phyloP scores from a whole-genome alignment of 2,888 invertebrate species.

The Frankliniella fusca region DNA sequence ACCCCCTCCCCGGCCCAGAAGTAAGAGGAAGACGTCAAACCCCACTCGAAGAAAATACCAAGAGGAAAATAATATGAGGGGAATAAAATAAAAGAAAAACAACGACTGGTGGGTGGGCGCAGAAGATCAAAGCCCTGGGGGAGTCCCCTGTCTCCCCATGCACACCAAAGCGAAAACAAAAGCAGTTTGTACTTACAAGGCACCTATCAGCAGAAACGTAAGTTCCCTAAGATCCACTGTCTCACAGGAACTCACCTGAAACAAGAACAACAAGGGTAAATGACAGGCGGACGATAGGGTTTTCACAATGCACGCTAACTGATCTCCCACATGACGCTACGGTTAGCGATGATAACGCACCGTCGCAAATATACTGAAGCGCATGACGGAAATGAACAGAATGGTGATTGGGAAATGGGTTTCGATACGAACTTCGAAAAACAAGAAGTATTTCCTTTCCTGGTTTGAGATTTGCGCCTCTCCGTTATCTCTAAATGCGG shows the following conservation, averaged over 20 bases:
- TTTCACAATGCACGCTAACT: background rate
- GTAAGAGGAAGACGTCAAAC: background rate
- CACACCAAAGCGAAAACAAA: background rate
- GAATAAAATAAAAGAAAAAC: background rate
- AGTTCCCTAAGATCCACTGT: conserved; percentile 23
- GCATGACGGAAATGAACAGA: background rate
- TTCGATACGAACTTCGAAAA: background rate
- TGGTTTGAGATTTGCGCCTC: too few species aligned
- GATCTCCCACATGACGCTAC: background rate
- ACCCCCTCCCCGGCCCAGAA: background rate
- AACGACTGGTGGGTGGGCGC: background rate
- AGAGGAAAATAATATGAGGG: background rate
- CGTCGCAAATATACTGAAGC: background rate
- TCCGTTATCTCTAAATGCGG: too few species aligned
- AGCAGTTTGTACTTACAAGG: conserved; percentile 22
- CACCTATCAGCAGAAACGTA: conserved; percentile 26
- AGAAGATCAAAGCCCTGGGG: background rate
- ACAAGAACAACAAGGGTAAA: background rate
- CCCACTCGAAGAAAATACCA: background rate
- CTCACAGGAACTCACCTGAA: conserved; percentile 24
- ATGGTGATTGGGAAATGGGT: background rate
- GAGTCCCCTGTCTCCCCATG: background rate
- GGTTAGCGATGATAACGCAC: background rate
- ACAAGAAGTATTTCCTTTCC: too few species aligned
- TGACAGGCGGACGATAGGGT: background rate